Evolutionary conservation across 1,140 invertebrate species (phyloP).

Genomic region (Phthorimaea operculella): DNA sequence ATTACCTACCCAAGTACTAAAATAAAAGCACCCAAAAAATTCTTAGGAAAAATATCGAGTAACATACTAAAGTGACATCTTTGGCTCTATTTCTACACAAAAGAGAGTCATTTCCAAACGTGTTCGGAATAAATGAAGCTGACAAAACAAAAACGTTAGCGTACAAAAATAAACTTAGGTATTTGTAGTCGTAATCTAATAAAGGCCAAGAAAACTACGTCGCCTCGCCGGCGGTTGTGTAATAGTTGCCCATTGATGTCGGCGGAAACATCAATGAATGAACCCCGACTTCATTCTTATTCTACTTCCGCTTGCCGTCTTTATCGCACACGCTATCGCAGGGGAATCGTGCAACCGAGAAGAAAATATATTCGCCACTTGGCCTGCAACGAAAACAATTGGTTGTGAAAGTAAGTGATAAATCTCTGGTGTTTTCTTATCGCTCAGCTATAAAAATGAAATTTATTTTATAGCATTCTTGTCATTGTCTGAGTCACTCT

Average conservation of each 20-base stretch:
- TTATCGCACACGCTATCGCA: conserved; percentile 23
- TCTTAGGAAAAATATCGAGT: no score
- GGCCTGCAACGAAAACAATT: conserved; percentile 38
- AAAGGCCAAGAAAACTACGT: conserved; percentile 2
- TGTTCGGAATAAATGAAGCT: no score
- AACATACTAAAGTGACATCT: no score
- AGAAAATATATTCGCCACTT: conserved; percentile 10
- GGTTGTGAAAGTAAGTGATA: conserved; percentile 41
- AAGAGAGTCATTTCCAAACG: no score
- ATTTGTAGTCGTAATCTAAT: conserved; percentile 8
- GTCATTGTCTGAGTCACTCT: not conserved
- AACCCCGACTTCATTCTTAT: conserved; percentile 49
- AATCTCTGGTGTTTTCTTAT: conserved; percentile 7
- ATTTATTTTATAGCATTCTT: not conserved
- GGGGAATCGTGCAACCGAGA: conserved; percentile 4
- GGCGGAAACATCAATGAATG: conserved; percentile 55
- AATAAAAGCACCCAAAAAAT: no score
- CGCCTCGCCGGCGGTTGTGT: conserved; percentile 5
- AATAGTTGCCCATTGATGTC: conserved; percentile 26
- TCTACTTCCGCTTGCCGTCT: conserved; percentile 46
- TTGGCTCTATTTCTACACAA: no score
- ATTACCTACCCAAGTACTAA: no score
- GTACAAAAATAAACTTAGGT: not conserved
- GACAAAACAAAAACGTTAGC: no score
- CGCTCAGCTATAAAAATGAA: not conserved